These are phyloP conservation scores for Sebastes matsubarae DNA, from an alignment of 2,797 vertebrate genomes.

Conservation along the genomic window DNA sequence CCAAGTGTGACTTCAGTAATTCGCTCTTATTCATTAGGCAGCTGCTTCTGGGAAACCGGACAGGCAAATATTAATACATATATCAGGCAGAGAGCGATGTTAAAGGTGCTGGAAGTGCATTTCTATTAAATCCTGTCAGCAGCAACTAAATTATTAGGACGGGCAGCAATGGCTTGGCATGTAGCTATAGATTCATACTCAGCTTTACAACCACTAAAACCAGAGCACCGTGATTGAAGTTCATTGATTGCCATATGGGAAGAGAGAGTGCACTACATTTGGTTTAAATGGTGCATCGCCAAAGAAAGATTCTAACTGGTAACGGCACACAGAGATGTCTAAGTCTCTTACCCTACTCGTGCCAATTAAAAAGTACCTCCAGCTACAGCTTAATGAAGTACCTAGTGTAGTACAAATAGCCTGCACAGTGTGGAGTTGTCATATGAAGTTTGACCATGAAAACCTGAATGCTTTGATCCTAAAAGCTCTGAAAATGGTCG, in stretches of 20 bases:
- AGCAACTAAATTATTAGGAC: slow-evolving; percentile 58
- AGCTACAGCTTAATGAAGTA: slow-evolving; percentile 58
- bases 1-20: neutral
- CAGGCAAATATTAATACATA: slow-evolving; percentile 48
- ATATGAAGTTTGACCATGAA: slow-evolving; percentile 37
- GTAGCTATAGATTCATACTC: slow-evolving; percentile 38
- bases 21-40: slow-evolving; percentile 6
- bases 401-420: neutral
- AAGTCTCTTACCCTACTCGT: neutral
- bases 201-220: slow-evolving; percentile 41
- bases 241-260: slow-evolving; percentile 13
- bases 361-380: slow-evolving; percentile 56
- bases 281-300: slow-evolving; percentile 9
- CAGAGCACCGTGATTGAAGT: slow-evolving; percentile 34
- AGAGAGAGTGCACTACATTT: neutral
- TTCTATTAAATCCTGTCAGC: slow-evolving; percentile 66
- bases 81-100: slow-evolving; percentile 31
- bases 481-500: slow-evolving; percentile 31
- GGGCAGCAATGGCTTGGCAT: slow-evolving; percentile 2
- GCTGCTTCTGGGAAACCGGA: slow-evolving; percentile 30
- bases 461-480: slow-evolving; percentile 40
- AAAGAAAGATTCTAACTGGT: neutral
- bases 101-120: slow-evolving; percentile 55
- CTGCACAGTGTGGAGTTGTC: neutral
- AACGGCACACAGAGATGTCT: neutral